Evolutionary conservation across 2,113 vertebrate species (phyloP).

Genomic region (Naja naja): DNA sequence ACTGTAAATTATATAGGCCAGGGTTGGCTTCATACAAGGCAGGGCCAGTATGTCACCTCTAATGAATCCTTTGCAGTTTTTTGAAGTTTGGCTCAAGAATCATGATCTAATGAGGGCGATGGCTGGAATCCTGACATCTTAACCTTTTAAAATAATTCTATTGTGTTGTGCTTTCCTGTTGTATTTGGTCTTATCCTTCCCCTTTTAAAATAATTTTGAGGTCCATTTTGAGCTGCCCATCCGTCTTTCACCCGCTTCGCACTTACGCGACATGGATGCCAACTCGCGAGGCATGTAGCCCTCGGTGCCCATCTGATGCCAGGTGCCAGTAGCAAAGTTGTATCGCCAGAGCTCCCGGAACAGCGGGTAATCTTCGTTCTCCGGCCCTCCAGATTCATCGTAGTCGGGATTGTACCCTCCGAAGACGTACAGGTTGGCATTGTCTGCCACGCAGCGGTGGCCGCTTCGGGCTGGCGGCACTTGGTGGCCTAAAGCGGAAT

Average conservation of each 20-base stretch:
- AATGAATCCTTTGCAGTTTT: no score
- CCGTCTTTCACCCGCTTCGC: neutral
- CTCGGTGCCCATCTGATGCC: constrained; percentile 95
- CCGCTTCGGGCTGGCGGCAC: constrained; percentile 90
- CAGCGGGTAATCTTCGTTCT: constrained; percentile 94
- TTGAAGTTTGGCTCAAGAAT: no score
- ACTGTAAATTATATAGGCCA: no score
- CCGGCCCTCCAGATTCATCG: constrained; percentile 89
- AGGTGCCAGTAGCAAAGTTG: constrained; percentile 92
- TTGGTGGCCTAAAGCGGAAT: constrained; percentile 74
- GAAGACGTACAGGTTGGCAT: constrained; percentile 91
- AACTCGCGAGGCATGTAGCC: constrained; percentile 96
- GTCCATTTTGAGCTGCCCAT: no score
- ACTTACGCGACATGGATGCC: constrained; percentile 97
- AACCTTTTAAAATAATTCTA: no score
- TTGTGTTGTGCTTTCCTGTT: no score
- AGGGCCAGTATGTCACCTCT: no score
- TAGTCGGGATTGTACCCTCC: constrained; percentile 97
- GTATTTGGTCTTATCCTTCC: no score
- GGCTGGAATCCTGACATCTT: no score
- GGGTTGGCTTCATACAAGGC: no score
- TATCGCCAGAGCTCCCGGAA: constrained; percentile 97
- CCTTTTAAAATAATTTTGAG: no score
- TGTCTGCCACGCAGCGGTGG: constrained; percentile 95
- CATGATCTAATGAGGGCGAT: no score